Evolutionary conservation across 2,113 vertebrate genomes (phyloP).

Genomic region (Neoarius graeffei): DNA sequence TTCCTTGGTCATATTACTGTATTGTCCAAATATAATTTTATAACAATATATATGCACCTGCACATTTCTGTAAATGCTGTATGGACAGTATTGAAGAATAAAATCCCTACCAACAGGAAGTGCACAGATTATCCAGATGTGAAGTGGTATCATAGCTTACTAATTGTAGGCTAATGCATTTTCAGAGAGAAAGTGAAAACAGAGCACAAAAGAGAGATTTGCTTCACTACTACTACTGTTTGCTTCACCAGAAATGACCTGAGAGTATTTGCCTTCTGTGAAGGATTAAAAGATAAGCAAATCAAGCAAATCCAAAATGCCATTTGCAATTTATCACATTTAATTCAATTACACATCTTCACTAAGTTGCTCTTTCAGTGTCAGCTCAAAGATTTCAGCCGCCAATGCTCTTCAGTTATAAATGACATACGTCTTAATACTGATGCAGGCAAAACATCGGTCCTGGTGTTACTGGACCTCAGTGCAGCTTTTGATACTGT

Average conservation of each 20-base stretch:
- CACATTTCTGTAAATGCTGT: neutral
- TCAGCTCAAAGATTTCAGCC: slow-evolving; percentile 32
- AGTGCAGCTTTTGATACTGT: too few species aligned
- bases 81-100: neutral
- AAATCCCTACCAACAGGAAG: neutral
- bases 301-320: slow-evolving; percentile 20
- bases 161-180: neutral
- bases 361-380: slow-evolving; percentile 12
- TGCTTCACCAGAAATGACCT: slow-evolving; percentile 1
- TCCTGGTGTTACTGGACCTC: too few species aligned
- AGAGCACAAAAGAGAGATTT: neutral
- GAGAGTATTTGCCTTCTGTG: slow-evolving; percentile 1
- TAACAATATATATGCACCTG: neutral
- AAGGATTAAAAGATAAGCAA: slow-evolving; percentile 36
- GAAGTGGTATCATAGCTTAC: neutral
- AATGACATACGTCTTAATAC: too few species aligned
- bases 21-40: neutral
- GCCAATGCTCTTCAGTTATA: slow-evolving; percentile 39
- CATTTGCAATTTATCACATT: slow-evolving; percentile 33
- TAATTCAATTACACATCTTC: slow-evolving; percentile 30
- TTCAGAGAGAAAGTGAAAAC: neutral
- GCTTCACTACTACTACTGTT: neutral
- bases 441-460: too few species aligned
- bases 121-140: neutral
- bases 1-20: neutral